Evolutionary conservation across 1,140 invertebrate species (phyloP), one percentile per base, ranked within the genome.

Genomic region (Cotesia vestalis): DNA sequence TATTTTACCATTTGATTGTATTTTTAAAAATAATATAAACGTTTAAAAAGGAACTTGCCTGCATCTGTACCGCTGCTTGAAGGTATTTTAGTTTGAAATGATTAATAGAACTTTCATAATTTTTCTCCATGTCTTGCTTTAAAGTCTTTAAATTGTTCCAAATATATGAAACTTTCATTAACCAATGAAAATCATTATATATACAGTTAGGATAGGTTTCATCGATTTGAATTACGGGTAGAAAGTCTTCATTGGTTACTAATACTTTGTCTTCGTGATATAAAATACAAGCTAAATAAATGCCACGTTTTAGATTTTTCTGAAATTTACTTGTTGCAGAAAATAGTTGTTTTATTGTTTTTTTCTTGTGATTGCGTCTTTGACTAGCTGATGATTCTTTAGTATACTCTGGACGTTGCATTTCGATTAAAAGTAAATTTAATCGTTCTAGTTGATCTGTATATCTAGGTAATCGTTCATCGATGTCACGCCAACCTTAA

Each of bases 171-270:
- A 98, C 94, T 90, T 99, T 98, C 92, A 99, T 95, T 1, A 99
- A 88, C 97, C 97, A 99, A 85, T 99, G 94, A 83, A 97, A 96
- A 86, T 99, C 97, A 72, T 92, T 92, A 81, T 97, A 92, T 36
- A 98, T 92, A 74, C 94, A 94, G 74, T 92, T 94, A 27, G 96
- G 94, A 83, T 96, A 98, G 14, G 94, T 95, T 86, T 99, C 97
- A 84, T 99, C 97, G 12, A 99, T 93, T 88, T 98, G 96, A 76
- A 99, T 94, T 38, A 98, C 95, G 3, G 98, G 98, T 53, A 98
- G 88, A 84, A 96, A 96, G 76, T 99, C 97, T 87, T 99, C 97
- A 80, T 95, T 96, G 3, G 97, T 99, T 8, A 98, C 94, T 67
- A 99, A 87, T 36, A 99, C 92, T 83, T 95, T 96, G 83, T 98